A percentile compares a stretch with the other conserved stretches of the same genome.
Conservation (phyloP, 2,113 vertebrate genomes). For the Martes martes region DNA sequence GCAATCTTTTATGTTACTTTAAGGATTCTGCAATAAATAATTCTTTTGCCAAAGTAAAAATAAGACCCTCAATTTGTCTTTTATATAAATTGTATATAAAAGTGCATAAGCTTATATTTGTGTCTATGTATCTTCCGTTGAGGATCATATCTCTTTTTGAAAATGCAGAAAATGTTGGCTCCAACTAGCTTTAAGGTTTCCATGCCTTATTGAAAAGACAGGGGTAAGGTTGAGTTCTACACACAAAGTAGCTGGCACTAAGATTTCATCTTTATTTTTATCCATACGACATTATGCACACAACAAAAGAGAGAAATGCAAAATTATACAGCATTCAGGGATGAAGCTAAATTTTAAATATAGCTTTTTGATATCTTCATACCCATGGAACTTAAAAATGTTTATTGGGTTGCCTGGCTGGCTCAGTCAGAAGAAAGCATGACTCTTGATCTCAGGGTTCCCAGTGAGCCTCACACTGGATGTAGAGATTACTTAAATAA, state of each 20-base stretch:
- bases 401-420: no score
- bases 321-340: neutral
- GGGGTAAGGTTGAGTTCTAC: neutral
- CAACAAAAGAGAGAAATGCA: neutral
- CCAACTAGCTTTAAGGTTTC: neutral
- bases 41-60: neutral
- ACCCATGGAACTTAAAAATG: no score
- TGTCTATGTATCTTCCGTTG: neutral
- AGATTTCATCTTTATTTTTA: neutral
- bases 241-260: neutral
- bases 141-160: neutral
- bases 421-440: no score
- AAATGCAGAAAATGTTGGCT: neutral
- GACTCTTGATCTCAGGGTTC: neutral
- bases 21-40: neutral
- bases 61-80: neutral
- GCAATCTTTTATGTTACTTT: neutral
- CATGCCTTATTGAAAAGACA: conserved; percentile 20
- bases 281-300: neutral
- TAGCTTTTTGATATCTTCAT: no score
- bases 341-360: neutral
- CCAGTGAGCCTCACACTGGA: neutral
- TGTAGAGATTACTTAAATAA: neutral
- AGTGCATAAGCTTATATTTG: neutral
- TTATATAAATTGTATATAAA: neutral